These are phyloP conservation scores for Clarias platycephalus DNA, from an alignment of 2,797 vertebrate genomes.

Conservation along the genomic window DNA sequence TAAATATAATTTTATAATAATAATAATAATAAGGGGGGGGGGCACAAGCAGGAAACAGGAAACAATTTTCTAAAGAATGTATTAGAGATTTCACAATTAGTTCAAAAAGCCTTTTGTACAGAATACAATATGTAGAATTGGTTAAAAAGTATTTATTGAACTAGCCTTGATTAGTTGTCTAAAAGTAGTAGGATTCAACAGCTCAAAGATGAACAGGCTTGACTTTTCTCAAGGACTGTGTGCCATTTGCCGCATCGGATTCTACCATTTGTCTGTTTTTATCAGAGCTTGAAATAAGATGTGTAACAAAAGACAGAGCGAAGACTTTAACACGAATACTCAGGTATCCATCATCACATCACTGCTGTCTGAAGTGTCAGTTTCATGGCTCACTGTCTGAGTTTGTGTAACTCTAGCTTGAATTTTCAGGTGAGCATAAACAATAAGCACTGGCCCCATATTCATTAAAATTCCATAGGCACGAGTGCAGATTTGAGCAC, in stretches of 20 bases:
- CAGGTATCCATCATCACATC: conserved; percentile 11
- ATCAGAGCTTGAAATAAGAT: background rate
- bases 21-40: too few species aligned
- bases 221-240: background rate
- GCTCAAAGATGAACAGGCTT: background rate
- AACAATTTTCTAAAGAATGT: background rate
- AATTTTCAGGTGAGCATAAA: background rate
- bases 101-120: background rate
- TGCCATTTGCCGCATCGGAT: background rate
- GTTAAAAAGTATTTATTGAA: background rate
- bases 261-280: conserved; percentile 3
- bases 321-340: background rate
- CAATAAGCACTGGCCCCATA: background rate
- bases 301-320: background rate
- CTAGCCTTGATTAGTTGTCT: background rate
- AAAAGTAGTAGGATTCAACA: background rate
- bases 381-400: background rate
- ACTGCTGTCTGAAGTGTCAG: conserved; percentile 13
- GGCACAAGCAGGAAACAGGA: too few species aligned
- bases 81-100: conserved; percentile 19
- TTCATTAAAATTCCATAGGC: background rate
- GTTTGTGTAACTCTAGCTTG: background rate
- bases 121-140: conserved; percentile 10
- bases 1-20: background rate
- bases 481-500: background rate